Conservation (phyloP, 2,888 invertebrate genomes). For the Hedya salicella region DNA sequence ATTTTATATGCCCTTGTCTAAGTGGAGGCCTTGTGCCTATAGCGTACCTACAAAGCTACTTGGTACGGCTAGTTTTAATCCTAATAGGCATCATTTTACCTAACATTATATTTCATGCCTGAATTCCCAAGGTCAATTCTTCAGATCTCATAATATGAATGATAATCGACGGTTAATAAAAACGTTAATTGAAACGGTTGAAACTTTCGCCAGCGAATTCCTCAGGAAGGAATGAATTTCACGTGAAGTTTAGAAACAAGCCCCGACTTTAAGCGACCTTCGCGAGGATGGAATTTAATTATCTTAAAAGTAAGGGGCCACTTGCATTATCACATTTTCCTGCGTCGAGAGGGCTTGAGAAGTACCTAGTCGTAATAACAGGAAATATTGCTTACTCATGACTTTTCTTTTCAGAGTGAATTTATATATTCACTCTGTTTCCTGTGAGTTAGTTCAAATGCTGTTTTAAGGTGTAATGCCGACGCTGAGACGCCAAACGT, state of each 20-base stretch:
- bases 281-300: conserved; percentile 53
- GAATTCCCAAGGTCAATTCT: neutral
- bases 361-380: conserved; percentile 11
- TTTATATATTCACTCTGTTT: neutral
- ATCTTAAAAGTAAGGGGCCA: conserved; percentile 52
- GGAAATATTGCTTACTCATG: conserved; percentile 7
- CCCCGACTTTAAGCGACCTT: conserved; percentile 42
- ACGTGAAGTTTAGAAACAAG: conserved; percentile 36
- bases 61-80: too few species aligned
- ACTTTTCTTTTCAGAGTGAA: neutral
- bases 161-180: conserved; percentile 16
- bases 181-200: conserved; percentile 24
- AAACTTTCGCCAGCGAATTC: conserved; percentile 32
- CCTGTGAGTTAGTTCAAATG: too few species aligned
- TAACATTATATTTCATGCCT: too few species aligned
- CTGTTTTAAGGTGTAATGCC: too few species aligned
- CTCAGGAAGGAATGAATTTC: conserved; percentile 37
- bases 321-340: conserved; percentile 46
- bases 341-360: conserved; percentile 8
- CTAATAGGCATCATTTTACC: too few species aligned
- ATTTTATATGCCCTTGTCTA: too few species aligned
- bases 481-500: too few species aligned
- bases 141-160: neutral
- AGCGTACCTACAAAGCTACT: too few species aligned
- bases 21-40: too few species aligned